These are phyloP conservation scores for Lasioglossum malachurum DNA, from an alignment of 2,888 invertebrate species.

Conservation along the genomic window DNA sequence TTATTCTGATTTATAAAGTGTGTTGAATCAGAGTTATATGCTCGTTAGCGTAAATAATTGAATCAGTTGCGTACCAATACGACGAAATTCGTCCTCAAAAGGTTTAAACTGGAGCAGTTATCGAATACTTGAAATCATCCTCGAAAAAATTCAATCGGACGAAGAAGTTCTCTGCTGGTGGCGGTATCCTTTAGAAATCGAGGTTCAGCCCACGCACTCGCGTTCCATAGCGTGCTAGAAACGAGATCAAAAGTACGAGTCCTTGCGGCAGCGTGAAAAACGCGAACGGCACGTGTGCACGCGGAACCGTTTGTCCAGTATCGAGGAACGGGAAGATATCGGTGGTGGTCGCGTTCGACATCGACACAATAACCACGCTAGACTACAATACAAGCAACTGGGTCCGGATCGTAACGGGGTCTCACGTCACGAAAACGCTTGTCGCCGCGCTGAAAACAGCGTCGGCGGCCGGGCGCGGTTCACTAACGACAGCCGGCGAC, in stretches of 20 bases:
- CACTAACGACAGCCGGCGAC: conserved; percentile 29
- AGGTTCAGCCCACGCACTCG: background rate
- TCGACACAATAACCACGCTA: background rate
- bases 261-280: conserved; percentile 23
- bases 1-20: too few species aligned
- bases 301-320: background rate
- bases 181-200: background rate
- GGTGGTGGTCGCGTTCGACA: conserved; percentile 3
- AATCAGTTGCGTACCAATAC: too few species aligned
- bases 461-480: conserved; percentile 35
- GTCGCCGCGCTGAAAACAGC: conserved; percentile 37
- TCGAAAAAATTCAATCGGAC: background rate
- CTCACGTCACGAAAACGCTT: conserved; percentile 36
- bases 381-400: background rate
- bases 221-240: background rate
- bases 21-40: too few species aligned
- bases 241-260: conserved; percentile 43
- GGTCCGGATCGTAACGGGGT: conserved; percentile 5
- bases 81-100: too few species aligned
- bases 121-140: background rate
- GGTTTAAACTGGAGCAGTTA: background rate
- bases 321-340: conserved; percentile 24
- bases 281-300: conserved; percentile 2
- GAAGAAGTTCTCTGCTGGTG: background rate
- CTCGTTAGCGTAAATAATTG: too few species aligned